These are phyloP conservation scores for Drosophila longiperda DNA, from an alignment of 2,888 invertebrate species.

Conservation along the genomic window DNA sequence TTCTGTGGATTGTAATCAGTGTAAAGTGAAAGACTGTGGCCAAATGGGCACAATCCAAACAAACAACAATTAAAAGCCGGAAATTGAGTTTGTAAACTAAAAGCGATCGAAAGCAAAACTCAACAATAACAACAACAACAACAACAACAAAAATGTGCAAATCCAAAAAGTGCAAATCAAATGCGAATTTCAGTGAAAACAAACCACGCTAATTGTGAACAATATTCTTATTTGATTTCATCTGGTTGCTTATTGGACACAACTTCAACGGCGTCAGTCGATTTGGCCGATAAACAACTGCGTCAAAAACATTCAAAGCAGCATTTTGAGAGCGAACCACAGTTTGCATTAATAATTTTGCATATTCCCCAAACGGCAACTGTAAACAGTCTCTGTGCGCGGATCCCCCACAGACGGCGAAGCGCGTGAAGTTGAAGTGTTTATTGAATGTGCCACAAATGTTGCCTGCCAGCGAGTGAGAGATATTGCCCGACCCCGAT, in stretches of 20 bases:
- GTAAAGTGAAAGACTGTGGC: constrained; percentile 28
- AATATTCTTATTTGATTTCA: constrained; percentile 75
- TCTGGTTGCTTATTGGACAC: constrained; percentile 49
- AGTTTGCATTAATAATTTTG: constrained; percentile 58
- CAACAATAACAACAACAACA: constrained; percentile 8
- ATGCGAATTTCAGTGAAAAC: constrained; percentile 44
- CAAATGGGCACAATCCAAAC: constrained; percentile 33
- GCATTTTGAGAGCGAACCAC: constrained; percentile 22
- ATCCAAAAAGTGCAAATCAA: constrained; percentile 55
- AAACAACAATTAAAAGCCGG: constrained; percentile 54
- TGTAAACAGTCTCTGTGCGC: constrained; percentile 32
- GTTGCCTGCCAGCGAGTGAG: constrained; percentile 47
- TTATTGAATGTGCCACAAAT: constrained; percentile 73
- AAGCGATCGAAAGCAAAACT: constrained; percentile 11
- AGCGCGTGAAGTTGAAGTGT: constrained; percentile 71
- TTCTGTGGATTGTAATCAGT: constrained; percentile 38
- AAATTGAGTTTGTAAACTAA: constrained; percentile 57
- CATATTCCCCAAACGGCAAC: constrained; percentile 37
- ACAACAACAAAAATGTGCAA: constrained; percentile 43
- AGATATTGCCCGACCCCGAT: constrained; percentile 39
- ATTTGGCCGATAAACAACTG: constrained; percentile 57
- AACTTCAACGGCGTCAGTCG: constrained; percentile 28
- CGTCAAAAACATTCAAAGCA: constrained; percentile 30
- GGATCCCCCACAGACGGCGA: constrained; percentile 16
- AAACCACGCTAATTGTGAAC: constrained; percentile 22